phyloP scores from a whole-genome alignment of 2,797 vertebrate species.

The Aulostomus chinensis region DNA sequence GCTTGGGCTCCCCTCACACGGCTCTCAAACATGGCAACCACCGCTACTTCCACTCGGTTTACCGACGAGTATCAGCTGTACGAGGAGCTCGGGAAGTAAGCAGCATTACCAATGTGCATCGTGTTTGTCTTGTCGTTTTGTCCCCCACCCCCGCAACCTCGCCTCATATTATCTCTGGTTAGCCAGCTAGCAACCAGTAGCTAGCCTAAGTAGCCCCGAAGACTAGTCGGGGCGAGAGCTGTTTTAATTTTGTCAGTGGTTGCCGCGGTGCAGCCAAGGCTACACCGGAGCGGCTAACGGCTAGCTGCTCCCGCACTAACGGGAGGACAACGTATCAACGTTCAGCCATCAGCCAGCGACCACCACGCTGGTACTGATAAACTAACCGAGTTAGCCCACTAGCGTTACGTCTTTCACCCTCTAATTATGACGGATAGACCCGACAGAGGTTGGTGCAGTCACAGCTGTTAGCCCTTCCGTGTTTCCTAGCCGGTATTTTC shows the following conservation, averaged over 20 bases:
- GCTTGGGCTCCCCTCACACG: constrained; percentile 60
- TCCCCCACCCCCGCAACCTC: constrained; percentile 71
- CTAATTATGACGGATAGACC: constrained; percentile 24
- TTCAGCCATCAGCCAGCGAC: constrained; percentile 37
- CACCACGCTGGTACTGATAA: constrained; percentile 55
- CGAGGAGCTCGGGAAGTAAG: constrained; percentile 99
- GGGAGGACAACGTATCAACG: constrained; percentile 11
- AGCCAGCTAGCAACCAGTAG: constrained; percentile 44
- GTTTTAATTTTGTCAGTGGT: not conserved
- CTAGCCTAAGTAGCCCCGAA: constrained; percentile 10
- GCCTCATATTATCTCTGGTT: constrained; percentile 52
- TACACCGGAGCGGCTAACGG: constrained; percentile 36
- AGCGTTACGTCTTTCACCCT: constrained; percentile 41
- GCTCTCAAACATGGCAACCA: constrained; percentile 74
- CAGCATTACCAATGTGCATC: constrained; percentile 54
- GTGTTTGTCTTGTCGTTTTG: constrained; percentile 66
- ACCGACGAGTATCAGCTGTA: constrained; percentile 98
- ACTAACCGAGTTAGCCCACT: constrained; percentile 48
- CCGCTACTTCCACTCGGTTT: constrained; percentile 93
- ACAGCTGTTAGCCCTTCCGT: constrained; percentile 32
- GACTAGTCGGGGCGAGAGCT: not conserved
- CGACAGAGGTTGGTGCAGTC: constrained; percentile 15
- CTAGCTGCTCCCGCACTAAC: constrained; percentile 44
- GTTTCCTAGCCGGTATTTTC: constrained; percentile 33
- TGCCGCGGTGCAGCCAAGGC: constrained; percentile 36